Conservation (phyloP, 2,888 invertebrate species). For the Adineta ricciae region DNA sequence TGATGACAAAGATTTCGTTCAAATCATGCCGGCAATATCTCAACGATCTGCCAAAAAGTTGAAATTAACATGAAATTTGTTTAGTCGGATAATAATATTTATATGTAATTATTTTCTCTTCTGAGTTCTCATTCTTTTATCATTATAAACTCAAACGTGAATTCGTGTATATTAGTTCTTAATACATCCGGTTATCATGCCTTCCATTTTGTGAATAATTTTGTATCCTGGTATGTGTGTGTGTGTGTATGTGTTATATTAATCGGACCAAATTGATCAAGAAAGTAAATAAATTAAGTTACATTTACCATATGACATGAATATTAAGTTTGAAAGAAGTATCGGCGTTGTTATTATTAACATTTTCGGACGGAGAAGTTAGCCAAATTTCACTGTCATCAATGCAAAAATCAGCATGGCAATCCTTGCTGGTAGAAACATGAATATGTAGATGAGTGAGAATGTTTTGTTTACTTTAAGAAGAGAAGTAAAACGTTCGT, state of each 20-base stretch:
- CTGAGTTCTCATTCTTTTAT: neutral
- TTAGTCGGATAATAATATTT: neutral
- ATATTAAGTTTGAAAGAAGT: too few relatives aligned
- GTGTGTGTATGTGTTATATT: neutral
- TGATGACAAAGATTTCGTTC: neutral
- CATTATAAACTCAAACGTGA: neutral
- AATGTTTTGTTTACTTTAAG: too few relatives aligned
- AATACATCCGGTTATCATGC: neutral
- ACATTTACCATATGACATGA: too few relatives aligned
- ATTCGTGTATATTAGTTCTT: neutral
- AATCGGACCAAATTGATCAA: neutral
- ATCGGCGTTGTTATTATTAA: too few relatives aligned
- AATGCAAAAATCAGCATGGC: too few relatives aligned
- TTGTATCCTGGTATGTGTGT: neutral
- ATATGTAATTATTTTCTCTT: neutral
- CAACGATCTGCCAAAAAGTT: neutral
- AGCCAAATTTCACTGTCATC: too few relatives aligned
- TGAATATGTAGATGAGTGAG: too few relatives aligned
- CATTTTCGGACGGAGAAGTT: too few relatives aligned
- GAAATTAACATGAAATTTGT: neutral
- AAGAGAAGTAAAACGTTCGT: too few relatives aligned
- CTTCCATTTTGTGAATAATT: neutral
- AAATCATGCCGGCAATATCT: neutral
- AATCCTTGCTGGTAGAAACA: too few relatives aligned
- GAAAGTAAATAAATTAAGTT: neutral